A percentile compares a stretch with the other conserved stretches of the same genome.
Conservation (phyloP, 2,113 vertebrate species). For the Salvelinus sp. region DNA sequence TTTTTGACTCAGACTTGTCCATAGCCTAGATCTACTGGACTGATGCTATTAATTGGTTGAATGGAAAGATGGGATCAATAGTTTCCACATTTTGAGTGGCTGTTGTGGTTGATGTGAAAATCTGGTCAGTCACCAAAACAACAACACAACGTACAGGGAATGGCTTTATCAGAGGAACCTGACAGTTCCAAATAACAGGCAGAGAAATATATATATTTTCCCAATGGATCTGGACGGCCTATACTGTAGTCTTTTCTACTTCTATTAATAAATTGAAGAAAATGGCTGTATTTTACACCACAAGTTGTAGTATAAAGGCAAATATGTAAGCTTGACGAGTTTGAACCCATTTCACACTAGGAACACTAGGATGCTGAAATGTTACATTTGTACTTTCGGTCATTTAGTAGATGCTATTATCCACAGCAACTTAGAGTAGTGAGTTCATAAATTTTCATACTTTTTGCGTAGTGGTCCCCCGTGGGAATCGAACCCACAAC, state of each 20-base stretch:
- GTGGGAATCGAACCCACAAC: too few species aligned
- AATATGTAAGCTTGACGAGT: too few species aligned
- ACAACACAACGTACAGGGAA: neutral
- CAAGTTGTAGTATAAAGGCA: too few species aligned
- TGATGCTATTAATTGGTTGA: neutral
- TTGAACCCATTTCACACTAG: neutral
- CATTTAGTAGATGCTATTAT: too few species aligned
- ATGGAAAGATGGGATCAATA: slow-evolving; percentile 4
- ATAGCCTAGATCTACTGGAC: neutral
- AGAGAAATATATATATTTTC: neutral
- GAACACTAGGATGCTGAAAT: neutral
- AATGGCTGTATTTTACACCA: too few species aligned
- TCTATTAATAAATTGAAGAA: too few species aligned
- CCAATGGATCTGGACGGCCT: neutral
- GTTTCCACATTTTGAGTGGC: slow-evolving; percentile 6
- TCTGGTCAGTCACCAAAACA: neutral
- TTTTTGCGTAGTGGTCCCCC: too few species aligned
- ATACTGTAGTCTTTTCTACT: too few species aligned
- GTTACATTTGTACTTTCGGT: too few species aligned
- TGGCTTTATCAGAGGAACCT: neutral
- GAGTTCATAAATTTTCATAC: too few species aligned
- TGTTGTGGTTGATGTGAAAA: neutral
- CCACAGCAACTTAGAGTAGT: too few species aligned
- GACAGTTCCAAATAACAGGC: neutral
- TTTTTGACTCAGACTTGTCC: neutral